Conservation (phyloP, 2,888 invertebrate species). For the Amphimallon solstitiale region DNA sequence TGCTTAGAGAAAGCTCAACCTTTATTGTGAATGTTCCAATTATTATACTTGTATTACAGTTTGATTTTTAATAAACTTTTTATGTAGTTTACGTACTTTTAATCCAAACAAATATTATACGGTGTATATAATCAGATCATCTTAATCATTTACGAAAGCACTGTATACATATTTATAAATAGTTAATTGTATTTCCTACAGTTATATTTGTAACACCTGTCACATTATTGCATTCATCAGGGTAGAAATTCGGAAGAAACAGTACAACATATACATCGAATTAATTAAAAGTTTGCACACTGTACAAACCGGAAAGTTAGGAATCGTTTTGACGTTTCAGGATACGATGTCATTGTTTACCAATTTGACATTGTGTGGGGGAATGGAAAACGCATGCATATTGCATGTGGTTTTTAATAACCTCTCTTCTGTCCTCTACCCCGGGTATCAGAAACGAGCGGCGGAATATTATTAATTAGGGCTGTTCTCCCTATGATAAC, state of each 20-base stretch:
- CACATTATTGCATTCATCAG: neutral
- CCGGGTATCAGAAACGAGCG: slow-evolving; percentile 38
- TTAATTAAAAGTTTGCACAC: slow-evolving; percentile 4
- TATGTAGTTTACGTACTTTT: too few species aligned
- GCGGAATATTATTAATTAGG: slow-evolving; percentile 57
- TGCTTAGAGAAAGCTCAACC: too few species aligned
- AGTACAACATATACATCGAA: neutral
- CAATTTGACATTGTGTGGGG: neutral
- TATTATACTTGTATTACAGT: too few species aligned
- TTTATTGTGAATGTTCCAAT: too few species aligned
- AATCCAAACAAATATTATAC: too few species aligned
- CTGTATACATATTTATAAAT: too few species aligned
- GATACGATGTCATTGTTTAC: slow-evolving; percentile 23
- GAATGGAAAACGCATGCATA: slow-evolving; percentile 49
- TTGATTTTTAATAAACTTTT: too few species aligned
- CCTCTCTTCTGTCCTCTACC: slow-evolving; percentile 47
- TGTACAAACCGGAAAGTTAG: neutral
- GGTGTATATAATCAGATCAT: too few species aligned
- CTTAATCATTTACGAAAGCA: too few species aligned
- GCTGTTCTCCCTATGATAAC: slow-evolving; percentile 52
- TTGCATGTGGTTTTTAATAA: slow-evolving; percentile 59
- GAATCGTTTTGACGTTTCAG: neutral
- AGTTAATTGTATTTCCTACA: too few species aligned
- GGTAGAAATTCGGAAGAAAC: neutral
- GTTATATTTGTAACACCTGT: neutral